phyloP scores from a whole-genome alignment of 2,888 invertebrate genomes.

The Latheticus oryzae region DNA sequence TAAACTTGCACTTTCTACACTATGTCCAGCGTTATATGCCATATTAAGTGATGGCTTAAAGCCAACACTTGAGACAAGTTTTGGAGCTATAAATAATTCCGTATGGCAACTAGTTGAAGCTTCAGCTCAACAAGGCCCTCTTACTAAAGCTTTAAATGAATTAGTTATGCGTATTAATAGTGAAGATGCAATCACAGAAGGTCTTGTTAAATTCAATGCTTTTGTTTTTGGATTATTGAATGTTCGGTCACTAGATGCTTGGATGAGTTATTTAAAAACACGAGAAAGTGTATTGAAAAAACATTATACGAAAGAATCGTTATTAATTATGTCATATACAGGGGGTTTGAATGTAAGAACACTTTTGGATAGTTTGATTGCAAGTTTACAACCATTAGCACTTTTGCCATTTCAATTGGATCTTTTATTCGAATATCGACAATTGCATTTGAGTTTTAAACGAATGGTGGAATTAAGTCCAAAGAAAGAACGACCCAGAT shows the following conservation, averaged over 20 bases:
- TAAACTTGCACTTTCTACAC: constrained; percentile 77
- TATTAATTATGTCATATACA: constrained; percentile 74
- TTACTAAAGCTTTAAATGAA: constrained; percentile 86
- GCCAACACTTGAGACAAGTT: constrained; percentile 83
- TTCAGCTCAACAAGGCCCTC: constrained; percentile 86
- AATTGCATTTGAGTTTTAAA: constrained; percentile 81
- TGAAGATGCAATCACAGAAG: constrained; percentile 85
- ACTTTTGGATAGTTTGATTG: constrained; percentile 79
- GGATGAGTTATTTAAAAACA: constrained; percentile 88
- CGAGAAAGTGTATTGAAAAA: constrained; percentile 84
- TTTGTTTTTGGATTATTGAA: constrained; percentile 89
- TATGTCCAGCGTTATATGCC: constrained; percentile 87
- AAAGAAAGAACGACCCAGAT: constrained; percentile 72
- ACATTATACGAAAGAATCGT: constrained; percentile 81
- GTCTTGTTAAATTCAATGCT: constrained; percentile 88
- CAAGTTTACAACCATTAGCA: constrained; percentile 82
- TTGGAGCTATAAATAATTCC: constrained; percentile 86
- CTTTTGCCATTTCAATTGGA: constrained; percentile 85
- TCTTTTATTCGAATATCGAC: constrained; percentile 81
- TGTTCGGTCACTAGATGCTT: constrained; percentile 88
- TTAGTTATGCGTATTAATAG: constrained; percentile 85
- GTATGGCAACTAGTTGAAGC: constrained; percentile 93
- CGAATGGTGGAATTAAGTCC: constrained; percentile 69
- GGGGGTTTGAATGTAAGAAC: constrained; percentile 72
- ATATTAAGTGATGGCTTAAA: constrained; percentile 87